Conservation (phyloP, 2,797 vertebrate species). For the Macroramphosus scolopax region DNA sequence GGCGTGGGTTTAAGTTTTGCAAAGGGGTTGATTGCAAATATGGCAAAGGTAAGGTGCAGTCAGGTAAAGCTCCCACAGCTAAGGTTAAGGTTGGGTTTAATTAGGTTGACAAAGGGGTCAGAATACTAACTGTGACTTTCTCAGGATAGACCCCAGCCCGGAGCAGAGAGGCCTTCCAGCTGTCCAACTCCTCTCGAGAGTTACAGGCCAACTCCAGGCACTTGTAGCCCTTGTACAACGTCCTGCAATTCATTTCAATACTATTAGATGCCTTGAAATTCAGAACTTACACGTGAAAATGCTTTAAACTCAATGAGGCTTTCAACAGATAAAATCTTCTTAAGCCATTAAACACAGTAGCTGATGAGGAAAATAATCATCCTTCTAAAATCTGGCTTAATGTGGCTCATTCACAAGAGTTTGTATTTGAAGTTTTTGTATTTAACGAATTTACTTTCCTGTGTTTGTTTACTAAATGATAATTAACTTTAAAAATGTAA, state of each 20-base stretch:
- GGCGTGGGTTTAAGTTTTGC: conserved; percentile 38
- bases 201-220: conserved; percentile 89
- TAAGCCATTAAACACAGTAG: no score
- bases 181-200: conserved; percentile 90
- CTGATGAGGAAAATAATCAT: no score
- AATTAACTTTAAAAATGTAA: no score
- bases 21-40: conserved; percentile 20
- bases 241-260: conserved; percentile 74
- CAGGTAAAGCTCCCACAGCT: conserved; percentile 49
- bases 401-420: no score
- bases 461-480: no score
- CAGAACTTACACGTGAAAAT: no score
- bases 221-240: conserved; percentile 94
- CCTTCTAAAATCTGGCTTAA: no score
- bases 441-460: no score
- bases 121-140: conserved; percentile 84
- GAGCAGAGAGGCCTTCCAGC: conserved; percentile 92
- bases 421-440: no score
- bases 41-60: conserved; percentile 32
- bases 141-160: conserved; percentile 90
- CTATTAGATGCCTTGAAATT: conserved; percentile 23
- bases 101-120: conserved; percentile 55
- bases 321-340: no score
- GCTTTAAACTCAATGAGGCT: no score
- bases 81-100: conserved; percentile 72